phyloP scores from a whole-genome alignment of 2,113 vertebrate species.

The Gymnocephalus cernua region DNA sequence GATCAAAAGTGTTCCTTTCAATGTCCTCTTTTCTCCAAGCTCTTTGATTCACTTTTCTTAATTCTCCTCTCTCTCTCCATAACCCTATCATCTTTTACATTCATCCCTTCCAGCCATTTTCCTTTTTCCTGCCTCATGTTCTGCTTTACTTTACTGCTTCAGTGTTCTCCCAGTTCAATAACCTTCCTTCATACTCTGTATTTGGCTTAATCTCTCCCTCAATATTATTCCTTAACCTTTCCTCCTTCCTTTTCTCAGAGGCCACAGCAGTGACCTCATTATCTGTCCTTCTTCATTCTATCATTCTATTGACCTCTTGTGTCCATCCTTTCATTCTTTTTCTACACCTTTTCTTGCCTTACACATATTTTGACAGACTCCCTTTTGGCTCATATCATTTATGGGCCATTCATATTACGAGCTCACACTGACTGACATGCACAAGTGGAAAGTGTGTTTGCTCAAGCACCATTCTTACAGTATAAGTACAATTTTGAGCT shows the following conservation, averaged over 20 bases:
- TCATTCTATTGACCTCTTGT: not conserved
- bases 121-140: not conserved
- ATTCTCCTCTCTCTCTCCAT: not conserved
- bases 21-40: too few relatives aligned
- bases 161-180: not conserved
- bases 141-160: slow-evolving; percentile 15
- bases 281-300: not conserved
- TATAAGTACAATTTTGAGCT: not conserved
- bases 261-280: slow-evolving; percentile 8
- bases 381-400: not conserved
- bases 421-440: not conserved
- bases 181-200: slow-evolving; percentile 1
- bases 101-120: slow-evolving; percentile 18
- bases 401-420: not conserved
- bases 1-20: not conserved
- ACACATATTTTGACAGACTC: not conserved
- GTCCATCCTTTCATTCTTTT: not conserved
- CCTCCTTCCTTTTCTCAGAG: not conserved
- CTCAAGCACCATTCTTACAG: not conserved
- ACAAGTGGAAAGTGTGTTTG: not conserved
- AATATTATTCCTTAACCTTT: not conserved
- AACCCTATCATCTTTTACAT: not conserved
- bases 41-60: not conserved
- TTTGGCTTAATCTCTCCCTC: not conserved
- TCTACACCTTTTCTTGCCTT: not conserved